A percentile compares a stretch with the other conserved stretches of the same genome.
phyloP scores from a whole-genome alignment of 1,140 invertebrate genomes.

The Phymorhynchus buccinoides region DNA sequence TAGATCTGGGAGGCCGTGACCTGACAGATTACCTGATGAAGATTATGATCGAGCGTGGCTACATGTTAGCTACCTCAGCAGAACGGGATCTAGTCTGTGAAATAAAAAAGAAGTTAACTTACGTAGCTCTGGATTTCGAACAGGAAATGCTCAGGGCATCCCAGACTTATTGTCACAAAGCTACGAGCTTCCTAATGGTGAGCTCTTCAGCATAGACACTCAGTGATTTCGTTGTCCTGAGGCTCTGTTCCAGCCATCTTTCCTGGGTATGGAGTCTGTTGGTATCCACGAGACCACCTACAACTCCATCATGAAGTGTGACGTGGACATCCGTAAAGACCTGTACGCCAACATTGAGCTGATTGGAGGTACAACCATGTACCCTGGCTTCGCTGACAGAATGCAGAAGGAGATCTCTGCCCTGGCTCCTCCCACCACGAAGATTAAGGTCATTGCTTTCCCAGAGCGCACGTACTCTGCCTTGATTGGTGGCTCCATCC shows the following conservation, averaged over 20 bases:
- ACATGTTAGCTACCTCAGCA: constrained; percentile 91
- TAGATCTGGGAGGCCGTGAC: constrained; percentile 76
- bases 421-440: constrained; percentile 44
- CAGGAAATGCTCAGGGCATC: background rate
- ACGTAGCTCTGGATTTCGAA: no score
- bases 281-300: no score
- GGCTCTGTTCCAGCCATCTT: no score
- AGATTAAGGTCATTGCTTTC: constrained; percentile 48
- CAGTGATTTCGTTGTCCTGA: no score
- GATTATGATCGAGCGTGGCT: constrained; percentile 91
- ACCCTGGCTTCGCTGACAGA: constrained; percentile 42
- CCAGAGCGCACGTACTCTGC: constrained; percentile 33
- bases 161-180: constrained; percentile 53
- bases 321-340: constrained; percentile 88
- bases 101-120: constrained; percentile 85
- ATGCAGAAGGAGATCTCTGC: constrained; percentile 42
- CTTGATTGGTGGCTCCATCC: constrained; percentile 25
- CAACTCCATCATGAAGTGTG: constrained; percentile 79
- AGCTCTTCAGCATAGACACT: no score
- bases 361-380: constrained; percentile 74
- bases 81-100: constrained; percentile 59
- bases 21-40: constrained; percentile 91
- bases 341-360: constrained; percentile 90
- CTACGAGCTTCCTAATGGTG: no score
- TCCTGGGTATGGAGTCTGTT: no score